Evolutionary conservation across 2,888 invertebrate genomes (phyloP), one percentile per base, ranked within the genome.

Genomic region (Tanypteryx hageni): DNA sequence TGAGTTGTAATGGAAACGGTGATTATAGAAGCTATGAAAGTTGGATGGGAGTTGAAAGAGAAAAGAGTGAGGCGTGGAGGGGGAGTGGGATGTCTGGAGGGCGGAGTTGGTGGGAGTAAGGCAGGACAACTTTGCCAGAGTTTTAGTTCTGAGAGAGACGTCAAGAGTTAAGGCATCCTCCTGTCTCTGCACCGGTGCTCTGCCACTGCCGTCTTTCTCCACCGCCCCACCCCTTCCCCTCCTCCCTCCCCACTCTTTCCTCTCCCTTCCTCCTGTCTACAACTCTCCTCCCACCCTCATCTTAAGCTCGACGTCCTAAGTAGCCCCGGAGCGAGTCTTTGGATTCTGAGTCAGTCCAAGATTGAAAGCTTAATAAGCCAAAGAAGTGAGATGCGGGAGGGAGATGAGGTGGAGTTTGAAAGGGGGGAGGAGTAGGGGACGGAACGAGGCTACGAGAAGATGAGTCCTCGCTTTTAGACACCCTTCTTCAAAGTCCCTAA

Each of bases 341-440:
- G 85, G 85, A 85, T 59, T 85, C 85, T n/a, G 85, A 58, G 57
- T 85, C 57, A 58, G 85, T 58, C 85, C 85, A 85, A 85, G 85
- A 85, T 85, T 85, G 85, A 85, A 85, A 85, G 85, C 85, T 85
- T 85, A 85, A 85, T 85, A 85, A 85, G 85, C 57, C 58, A 58
- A 58, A 85, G 85, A 58, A 58, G 57, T 84, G 57, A 18, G n/a
- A 14, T n/a, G 9, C 13, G 27, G 2, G 27, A 82, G 82, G 16
- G 27, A 31, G 27, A 27, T 13, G 82, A 13, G 82, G 82, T 22
- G 82, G 11, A 10, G 82, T 0, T 31, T 64, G 64, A 64, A 64
- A 64, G 14, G 14, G 64, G 64, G 11, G 64, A 11, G 64, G 11
- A 10, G 64, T 7, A n/a, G 64, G 64, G 5, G 64, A n/a, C 7